These are phyloP conservation scores for Gopherus evgoodei DNA, from an alignment of 2,113 vertebrate genomes.

Conservation along the genomic window DNA sequence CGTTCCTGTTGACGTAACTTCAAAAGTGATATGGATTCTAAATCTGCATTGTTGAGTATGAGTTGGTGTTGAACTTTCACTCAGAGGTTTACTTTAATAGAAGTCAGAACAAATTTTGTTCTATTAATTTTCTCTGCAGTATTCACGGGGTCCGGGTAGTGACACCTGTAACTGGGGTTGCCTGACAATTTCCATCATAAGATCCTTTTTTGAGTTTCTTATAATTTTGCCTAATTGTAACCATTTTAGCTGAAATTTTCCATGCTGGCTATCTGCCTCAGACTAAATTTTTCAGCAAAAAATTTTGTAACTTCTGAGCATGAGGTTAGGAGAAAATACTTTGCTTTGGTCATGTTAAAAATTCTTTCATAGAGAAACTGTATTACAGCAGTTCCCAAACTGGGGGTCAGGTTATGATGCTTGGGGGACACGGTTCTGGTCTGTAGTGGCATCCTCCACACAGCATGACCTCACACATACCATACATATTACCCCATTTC, in stretches of 20 bases:
- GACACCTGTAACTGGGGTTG: not conserved
- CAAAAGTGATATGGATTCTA: not conserved
- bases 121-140: not conserved
- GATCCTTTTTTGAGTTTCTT: not conserved
- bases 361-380: not conserved
- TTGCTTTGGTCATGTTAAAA: not conserved
- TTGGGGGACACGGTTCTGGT: too few species aligned
- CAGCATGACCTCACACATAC: too few species aligned
- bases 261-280: not conserved
- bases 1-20: not conserved
- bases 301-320: not conserved
- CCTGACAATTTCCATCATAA: not conserved
- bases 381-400: not conserved
- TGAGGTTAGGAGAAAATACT: not conserved
- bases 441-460: too few species aligned
- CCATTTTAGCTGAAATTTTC: not conserved
- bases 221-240: not conserved
- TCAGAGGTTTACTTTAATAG: not conserved
- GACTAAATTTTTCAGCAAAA: not conserved
- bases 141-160: not conserved
- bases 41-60: not conserved
- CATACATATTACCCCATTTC: too few species aligned
- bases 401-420: too few species aligned
- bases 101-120: not conserved
- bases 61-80: not conserved